Conservation (phyloP, 1,140 invertebrate species). For the Neodiprion pinetum region DNA sequence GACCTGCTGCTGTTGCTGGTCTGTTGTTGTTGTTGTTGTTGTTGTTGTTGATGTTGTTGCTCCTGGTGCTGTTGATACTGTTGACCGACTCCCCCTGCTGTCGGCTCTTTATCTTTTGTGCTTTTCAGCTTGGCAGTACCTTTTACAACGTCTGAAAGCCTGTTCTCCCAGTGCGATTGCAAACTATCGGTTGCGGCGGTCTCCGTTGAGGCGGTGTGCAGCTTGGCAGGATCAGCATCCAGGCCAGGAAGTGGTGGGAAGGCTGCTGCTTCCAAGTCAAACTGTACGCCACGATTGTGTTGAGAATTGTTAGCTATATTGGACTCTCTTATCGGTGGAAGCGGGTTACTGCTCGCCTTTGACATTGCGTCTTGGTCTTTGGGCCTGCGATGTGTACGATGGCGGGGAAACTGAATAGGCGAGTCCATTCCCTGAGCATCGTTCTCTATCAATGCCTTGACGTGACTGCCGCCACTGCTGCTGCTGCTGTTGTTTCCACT, state of each 20-base stretch:
- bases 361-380: conserved; percentile 56
- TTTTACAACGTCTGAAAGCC: conserved; percentile 83
- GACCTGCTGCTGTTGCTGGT: conserved; percentile 54
- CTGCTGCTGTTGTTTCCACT: conserved; percentile 35
- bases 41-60: conserved; percentile 34
- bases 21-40: conserved; percentile 32
- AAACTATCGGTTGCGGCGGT: conserved; percentile 41
- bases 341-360: conserved; percentile 44
- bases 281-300: conserved; percentile 66
- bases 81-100: conserved; percentile 32
- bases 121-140: conserved; percentile 71
- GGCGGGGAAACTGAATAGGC: conserved; percentile 51
- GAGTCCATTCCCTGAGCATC: conserved; percentile 49
- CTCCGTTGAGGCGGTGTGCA: conserved; percentile 46
- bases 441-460: conserved; percentile 45
- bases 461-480: conserved; percentile 44
- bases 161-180: conserved; percentile 59
- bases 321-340: conserved; percentile 51
- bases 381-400: conserved; percentile 59
- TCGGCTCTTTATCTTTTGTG: conserved; percentile 54
- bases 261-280: conserved; percentile 81
- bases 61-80: conserved; percentile 38
- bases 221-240: conserved; percentile 51
- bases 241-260: conserved; percentile 83
- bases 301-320: conserved; percentile 42